phyloP scores from a whole-genome alignment of 2,888 invertebrate species.

The Tillus elongatus region DNA sequence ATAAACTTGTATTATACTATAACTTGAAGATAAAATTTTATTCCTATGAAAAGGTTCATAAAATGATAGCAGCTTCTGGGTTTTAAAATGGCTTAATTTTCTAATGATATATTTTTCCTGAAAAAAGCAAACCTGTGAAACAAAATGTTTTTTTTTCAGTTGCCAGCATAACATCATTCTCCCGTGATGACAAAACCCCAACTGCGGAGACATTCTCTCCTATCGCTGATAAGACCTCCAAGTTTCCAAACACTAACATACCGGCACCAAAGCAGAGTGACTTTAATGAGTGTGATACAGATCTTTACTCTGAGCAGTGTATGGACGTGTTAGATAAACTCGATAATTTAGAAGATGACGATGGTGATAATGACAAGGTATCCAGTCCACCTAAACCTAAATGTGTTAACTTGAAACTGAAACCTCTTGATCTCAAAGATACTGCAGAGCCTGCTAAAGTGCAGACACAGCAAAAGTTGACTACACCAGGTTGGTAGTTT shows the following conservation, averaged over 20 bases:
- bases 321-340: slow-evolving; percentile 37
- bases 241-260: slow-evolving; percentile 20
- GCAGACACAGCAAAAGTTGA: slow-evolving; percentile 36
- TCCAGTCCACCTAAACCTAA: slow-evolving; percentile 20
- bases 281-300: slow-evolving; percentile 34
- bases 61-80: no score
- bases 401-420: slow-evolving; percentile 36
- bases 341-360: slow-evolving; percentile 32
- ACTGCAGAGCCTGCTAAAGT: slow-evolving; percentile 41
- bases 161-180: slow-evolving; percentile 41
- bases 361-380: slow-evolving; percentile 18
- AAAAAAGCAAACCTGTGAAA: no score
- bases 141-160: slow-evolving; percentile 33
- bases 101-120: no score
- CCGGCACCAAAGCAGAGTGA: slow-evolving; percentile 36
- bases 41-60: no score
- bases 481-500: slow-evolving; percentile 35
- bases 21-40: no score
- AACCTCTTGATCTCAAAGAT: slow-evolving; percentile 49
- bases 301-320: slow-evolving; percentile 40
- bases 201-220: slow-evolving; percentile 39
- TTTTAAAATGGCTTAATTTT: no score
- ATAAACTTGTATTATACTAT: no score
- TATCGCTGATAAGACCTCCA: slow-evolving; percentile 27
- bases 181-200: slow-evolving; percentile 42